Base-by-base conservation (phyloP, 2,113 vertebrate species). In the Hyla sarda region DNA sequence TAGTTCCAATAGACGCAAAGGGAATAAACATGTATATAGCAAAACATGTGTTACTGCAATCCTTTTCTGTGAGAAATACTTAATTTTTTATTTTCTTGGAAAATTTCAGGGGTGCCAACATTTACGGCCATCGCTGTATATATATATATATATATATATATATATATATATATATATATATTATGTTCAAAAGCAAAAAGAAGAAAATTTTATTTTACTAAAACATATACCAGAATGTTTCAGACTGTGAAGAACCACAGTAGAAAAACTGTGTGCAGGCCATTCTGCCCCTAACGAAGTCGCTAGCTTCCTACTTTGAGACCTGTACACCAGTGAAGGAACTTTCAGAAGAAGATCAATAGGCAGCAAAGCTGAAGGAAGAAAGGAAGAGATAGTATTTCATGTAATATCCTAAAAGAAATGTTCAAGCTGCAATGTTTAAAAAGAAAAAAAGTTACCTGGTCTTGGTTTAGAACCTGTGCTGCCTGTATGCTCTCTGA, bases 391-490 rank as follows among this genome's bases (percentile, higher is more conserved):
- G 73, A 89, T 13, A 86, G 45, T 84, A 87, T 75, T 84, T 74
- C 50, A 84, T 75, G 52, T 74, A 75, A 84, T 16, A 37, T 41
- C 21, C 0, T 23, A 71, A 54, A 5, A 84, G 12, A 77, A 85
- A 37, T 19, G 17, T 65, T 85, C 5, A 60, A 21, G 75, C 50
- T 5, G 80, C 75, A 85, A 1, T 74, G 67, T 71, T 37, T 62
- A 48, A 3, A 21, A 85, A 86, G 16, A 9, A 47, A 4, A 82
- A 32, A 89, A 77, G n/a, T 88, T 95, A 97, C 96, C 95, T 95
- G 96, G 93, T 90, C 79, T 86, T 23, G 92, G 60, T 92, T 93
- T 96, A 56, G 91, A 91, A 92, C 94, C 95, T 25, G 71, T 83
- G 65, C 82, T 25, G 23, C 92, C 90, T 71, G 79, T 28, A 89